phyloP scores from a whole-genome alignment of 2,113 vertebrate genomes.

The Colaptes auratus region DNA sequence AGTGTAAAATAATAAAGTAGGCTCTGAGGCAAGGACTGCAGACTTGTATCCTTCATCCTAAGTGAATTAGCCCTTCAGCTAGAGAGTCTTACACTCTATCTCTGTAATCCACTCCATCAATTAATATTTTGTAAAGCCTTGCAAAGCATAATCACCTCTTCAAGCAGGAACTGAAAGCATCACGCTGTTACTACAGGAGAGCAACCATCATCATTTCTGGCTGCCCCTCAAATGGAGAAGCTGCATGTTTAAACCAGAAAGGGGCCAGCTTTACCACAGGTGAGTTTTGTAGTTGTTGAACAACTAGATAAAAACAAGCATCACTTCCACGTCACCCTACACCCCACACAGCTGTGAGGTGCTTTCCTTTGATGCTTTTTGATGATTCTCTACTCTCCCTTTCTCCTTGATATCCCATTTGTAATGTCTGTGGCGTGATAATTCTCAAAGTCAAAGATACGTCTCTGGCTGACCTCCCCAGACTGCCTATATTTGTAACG shows the following conservation, averaged over 20 bases:
- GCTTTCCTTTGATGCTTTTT: neutral
- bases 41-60: neutral
- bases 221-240: neutral
- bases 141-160: neutral
- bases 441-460: neutral
- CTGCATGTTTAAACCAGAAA: neutral
- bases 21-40: neutral
- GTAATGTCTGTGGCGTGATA: neutral
- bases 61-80: constrained; percentile 7
- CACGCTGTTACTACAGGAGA: neutral
- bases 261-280: neutral
- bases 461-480: neutral
- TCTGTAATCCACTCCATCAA: constrained; percentile 24
- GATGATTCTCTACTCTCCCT: neutral
- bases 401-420: neutral
- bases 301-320: rapidly evolving
- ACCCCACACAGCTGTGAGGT: neutral
- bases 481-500: neutral
- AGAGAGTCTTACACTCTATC: neutral
- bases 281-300: neutral
- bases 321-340: rapidly evolving
- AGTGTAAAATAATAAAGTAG: neutral
- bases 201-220: neutral
- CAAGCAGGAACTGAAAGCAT: neutral
- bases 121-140: neutral